Evolutionary conservation across 2,113 vertebrate species (phyloP).

Genomic region (Myotis davidii): DNA sequence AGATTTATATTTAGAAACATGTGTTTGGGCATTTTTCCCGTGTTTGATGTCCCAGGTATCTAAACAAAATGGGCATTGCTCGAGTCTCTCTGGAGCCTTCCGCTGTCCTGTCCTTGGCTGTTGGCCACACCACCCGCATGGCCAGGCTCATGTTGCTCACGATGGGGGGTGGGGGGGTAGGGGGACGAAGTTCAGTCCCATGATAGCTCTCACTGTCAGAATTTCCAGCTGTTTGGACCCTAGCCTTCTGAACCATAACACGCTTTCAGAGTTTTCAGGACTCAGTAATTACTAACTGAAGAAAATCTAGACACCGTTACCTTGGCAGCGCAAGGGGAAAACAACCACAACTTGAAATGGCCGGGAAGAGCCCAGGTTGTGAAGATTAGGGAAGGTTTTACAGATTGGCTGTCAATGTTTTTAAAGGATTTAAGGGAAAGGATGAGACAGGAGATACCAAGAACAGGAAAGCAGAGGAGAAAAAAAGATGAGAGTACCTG

Average conservation of each 20-base stretch:
- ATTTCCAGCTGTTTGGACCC: not conserved
- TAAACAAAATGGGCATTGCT: not conserved
- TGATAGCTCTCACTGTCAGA: not conserved
- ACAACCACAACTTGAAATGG: not conserved
- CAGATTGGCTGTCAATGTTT: not conserved
- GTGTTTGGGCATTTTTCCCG: not conserved
- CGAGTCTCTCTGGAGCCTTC: not conserved
- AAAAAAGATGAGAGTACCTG: not conserved
- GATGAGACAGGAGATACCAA: not conserved
- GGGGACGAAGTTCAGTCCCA: too few species aligned
- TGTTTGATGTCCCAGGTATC: not conserved
- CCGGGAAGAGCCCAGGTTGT: not conserved
- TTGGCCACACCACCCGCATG: rapidly evolving
- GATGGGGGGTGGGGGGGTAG: too few species aligned
- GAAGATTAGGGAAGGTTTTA: not conserved
- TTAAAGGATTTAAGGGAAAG: not conserved
- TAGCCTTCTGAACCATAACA: not conserved
- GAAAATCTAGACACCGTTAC: not conserved
- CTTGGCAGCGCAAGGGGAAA: not conserved
- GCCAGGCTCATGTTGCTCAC: rapidly evolving
- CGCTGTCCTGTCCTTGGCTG: rapidly evolving
- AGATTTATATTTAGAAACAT: not conserved
- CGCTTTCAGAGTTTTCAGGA: not conserved
- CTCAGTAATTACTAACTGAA: not conserved
- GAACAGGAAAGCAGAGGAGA: not conserved